Conservation (phyloP, 2,113 vertebrate species). For the Leptocoma aspasia region DNA sequence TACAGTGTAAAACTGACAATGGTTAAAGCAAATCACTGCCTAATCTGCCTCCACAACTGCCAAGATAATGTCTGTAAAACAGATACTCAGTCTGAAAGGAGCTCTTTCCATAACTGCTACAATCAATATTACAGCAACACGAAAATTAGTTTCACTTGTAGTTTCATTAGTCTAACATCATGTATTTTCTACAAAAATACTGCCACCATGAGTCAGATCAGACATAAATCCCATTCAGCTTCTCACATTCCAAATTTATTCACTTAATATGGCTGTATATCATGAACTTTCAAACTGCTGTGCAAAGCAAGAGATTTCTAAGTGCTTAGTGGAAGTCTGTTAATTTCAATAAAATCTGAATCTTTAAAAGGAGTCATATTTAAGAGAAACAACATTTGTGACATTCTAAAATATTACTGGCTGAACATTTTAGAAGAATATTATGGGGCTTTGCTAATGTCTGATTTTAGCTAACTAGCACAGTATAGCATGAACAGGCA, state of each 20-base stretch:
- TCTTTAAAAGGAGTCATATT: not conserved
- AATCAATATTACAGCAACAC: not conserved
- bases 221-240: not conserved
- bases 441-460: not conserved
- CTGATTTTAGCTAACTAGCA: not conserved
- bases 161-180: not conserved
- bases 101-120: not conserved
- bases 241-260: not conserved
- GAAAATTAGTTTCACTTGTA: not conserved
- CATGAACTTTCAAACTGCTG: not conserved
- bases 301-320: not conserved
- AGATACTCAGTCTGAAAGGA: not conserved
- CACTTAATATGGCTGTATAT: not conserved
- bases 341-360: not conserved
- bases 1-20: not conserved
- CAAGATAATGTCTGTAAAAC: not conserved
- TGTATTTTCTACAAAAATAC: not conserved
- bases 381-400: not conserved
- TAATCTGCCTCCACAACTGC: not conserved
- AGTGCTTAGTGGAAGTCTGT: not conserved
- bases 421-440: not conserved
- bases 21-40: not conserved
- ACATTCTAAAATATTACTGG: not conserved
- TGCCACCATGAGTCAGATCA: constrained; percentile 24
- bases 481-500: not conserved